These are phyloP conservation scores for Holacanthella duospinosa DNA, from an alignment of 2,888 invertebrate species.

Conservation along the genomic window DNA sequence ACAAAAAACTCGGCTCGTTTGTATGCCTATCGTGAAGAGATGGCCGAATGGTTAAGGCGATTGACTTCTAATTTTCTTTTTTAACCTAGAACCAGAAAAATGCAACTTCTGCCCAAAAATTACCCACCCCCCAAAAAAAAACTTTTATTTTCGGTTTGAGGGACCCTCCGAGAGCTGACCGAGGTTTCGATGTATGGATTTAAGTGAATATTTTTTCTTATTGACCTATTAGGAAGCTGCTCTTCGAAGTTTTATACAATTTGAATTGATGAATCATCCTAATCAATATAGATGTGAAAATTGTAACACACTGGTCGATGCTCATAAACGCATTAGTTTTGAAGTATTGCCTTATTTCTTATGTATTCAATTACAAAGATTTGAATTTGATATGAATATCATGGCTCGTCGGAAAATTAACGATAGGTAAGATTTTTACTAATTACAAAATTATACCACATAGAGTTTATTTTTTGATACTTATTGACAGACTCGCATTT, in stretches of 20 bases:
- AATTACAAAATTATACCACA: no score
- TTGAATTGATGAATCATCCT: slow-evolving; percentile 68
- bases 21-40: no score
- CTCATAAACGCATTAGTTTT: slow-evolving; percentile 80
- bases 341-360: slow-evolving; percentile 74
- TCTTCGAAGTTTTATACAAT: slow-evolving; percentile 67
- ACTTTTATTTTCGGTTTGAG: no score
- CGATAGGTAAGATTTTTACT: slow-evolving; percentile 70
- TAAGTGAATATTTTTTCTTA: slow-evolving; percentile 34
- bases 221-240: slow-evolving; percentile 79
- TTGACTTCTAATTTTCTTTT: slow-evolving; percentile 6
- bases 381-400: slow-evolving; percentile 76
- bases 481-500: slow-evolving; percentile 67
- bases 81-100: no score
- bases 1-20: no score
- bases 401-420: slow-evolving; percentile 77
- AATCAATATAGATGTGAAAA: slow-evolving; percentile 81
- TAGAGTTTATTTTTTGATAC: no score
- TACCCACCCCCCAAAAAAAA: no score
- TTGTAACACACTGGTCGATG: slow-evolving; percentile 75
- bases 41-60: no score
- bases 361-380: slow-evolving; percentile 75
- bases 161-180: no score
- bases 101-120: no score
- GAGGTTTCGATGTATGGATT: no score